Conservation (phyloP, 2,113 vertebrate species). For the Uria aalge region DNA sequence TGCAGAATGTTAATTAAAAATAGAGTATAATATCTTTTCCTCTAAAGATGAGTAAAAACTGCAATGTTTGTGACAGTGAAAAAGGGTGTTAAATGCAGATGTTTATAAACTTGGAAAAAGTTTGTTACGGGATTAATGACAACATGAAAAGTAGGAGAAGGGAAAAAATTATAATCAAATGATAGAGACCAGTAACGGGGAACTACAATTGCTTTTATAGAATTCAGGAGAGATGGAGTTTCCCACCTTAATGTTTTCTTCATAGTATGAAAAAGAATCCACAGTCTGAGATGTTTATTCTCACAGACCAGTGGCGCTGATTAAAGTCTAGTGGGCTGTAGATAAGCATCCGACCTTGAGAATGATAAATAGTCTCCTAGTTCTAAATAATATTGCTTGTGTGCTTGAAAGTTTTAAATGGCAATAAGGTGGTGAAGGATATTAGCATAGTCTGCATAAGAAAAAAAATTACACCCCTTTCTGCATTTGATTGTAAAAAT, state of each 20-base stretch:
- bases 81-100: neutral
- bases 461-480: neutral
- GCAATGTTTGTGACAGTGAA: neutral
- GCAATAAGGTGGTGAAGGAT: neutral
- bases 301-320: neutral
- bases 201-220: neutral
- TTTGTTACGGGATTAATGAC: neutral
- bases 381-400: neutral
- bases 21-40: neutral
- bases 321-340: neutral
- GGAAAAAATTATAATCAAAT: neutral
- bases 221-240: neutral
- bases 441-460: neutral
- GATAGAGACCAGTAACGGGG: neutral
- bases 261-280: neutral
- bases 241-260: neutral
- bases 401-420: neutral
- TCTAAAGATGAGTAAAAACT: neutral
- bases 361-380: neutral
- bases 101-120: neutral
- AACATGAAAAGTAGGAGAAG: neutral
- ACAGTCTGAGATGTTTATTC: neutral
- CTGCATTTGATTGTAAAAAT: neutral
- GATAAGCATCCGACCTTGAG: conserved; percentile 5
- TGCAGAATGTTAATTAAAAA: neutral